A percentile compares a stretch with the other conserved stretches of the same genome.
These are phyloP conservation scores for Acrocephalus kingi DNA, from an alignment of 2,113 vertebrate species.

Conservation along the genomic window DNA sequence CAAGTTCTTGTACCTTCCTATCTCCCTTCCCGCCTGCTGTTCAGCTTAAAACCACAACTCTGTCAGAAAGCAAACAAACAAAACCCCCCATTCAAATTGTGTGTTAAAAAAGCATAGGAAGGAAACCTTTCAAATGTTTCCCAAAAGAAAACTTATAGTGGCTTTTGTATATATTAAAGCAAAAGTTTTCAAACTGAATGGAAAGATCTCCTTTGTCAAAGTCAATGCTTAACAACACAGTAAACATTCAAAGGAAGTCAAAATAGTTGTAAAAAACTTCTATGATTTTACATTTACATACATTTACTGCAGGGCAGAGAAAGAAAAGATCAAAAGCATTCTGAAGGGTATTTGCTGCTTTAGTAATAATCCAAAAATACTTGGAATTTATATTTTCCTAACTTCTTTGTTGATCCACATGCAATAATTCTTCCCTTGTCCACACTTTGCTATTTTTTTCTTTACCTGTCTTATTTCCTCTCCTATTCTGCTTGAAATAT, in stretches of 20 bases:
- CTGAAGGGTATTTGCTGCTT: slow-evolving; percentile 39
- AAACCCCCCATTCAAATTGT: not conserved
- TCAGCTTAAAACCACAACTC: not conserved
- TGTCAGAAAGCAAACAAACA: not conserved
- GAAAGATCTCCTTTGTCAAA: slow-evolving; percentile 46
- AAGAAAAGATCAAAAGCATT: slow-evolving; percentile 60
- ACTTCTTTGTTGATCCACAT: not conserved
- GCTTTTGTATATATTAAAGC: slow-evolving; percentile 42
- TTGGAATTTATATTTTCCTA: slow-evolving; percentile 39
- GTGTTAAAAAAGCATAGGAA: not conserved
- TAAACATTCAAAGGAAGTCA: slow-evolving; percentile 18
- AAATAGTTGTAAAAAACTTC: slow-evolving; percentile 25
- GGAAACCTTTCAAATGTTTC: slow-evolving; percentile 26
- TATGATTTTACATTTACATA: not conserved
- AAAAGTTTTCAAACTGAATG: slow-evolving; percentile 7
- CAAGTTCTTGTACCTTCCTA: not conserved
- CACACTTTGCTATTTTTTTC: not conserved
- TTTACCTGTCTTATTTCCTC: not conserved
- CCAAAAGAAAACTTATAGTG: slow-evolving; percentile 24
- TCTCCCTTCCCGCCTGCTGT: not conserved
- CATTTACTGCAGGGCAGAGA: not conserved
- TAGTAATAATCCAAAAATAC: slow-evolving; percentile 13
- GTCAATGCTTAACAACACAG: not conserved
- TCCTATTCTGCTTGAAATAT: not conserved
- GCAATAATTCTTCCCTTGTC: not conserved